Evolutionary conservation across 2,797 vertebrate species (phyloP).

Genomic region (Esox masquinongy): DNA sequence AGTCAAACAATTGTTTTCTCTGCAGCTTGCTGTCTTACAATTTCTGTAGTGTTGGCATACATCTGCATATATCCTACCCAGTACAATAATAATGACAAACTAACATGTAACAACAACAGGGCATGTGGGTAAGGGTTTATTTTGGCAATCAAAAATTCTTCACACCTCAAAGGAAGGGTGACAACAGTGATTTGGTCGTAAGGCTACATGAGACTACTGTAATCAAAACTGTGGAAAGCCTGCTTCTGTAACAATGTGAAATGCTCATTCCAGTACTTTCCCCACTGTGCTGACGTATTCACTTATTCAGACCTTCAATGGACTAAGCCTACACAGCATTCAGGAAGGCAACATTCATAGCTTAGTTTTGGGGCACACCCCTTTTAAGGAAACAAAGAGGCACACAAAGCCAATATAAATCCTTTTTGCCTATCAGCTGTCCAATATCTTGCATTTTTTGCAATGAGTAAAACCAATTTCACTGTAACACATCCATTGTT

Average conservation of each 20-base stretch:
- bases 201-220: background rate
- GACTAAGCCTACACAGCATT: background rate
- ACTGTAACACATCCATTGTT: background rate
- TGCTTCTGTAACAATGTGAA: background rate
- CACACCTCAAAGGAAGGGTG: no score
- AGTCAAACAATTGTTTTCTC: no score
- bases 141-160: no score
- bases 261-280: background rate
- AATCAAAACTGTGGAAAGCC: background rate
- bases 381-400: conserved; percentile 1
- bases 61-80: no score
- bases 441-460: background rate
- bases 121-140: no score
- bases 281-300: conserved; percentile 1
- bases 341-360: background rate
- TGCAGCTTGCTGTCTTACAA: no score
- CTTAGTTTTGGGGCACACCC: background rate
- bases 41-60: no score
- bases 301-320: background rate
- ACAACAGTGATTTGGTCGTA: no score
- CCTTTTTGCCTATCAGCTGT: background rate
- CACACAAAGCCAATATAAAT: conserved; percentile 1
- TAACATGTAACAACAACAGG: no score
- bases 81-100: no score
- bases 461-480: background rate